These are phyloP conservation scores for Psittacula echo DNA, from an alignment of 2,797 vertebrate species.

Conservation along the genomic window DNA sequence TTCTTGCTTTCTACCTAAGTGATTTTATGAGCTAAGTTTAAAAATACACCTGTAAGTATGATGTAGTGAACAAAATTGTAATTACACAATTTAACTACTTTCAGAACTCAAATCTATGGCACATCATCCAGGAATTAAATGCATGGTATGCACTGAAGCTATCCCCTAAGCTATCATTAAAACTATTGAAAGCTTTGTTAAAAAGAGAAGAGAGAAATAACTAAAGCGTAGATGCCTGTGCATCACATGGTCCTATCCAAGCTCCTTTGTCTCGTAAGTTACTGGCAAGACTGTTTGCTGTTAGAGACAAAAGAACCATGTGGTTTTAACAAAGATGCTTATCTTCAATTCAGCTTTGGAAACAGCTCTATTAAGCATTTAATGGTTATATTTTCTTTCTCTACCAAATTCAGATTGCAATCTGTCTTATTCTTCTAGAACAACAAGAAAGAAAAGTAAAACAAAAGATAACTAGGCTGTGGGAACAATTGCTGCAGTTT, in stretches of 20 bases:
- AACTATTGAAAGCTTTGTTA: background rate
- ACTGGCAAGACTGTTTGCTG: background rate
- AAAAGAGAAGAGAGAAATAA: background rate
- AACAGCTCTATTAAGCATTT: background rate
- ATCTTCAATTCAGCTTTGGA: conserved; percentile 31
- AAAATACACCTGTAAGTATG: background rate
- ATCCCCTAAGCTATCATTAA: background rate
- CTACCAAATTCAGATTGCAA: conserved; percentile 41
- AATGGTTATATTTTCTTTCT: conserved; percentile 21
- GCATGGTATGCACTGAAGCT: background rate
- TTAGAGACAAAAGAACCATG: conserved; percentile 8
- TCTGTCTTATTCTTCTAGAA: conserved; percentile 31
- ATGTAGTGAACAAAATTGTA: background rate
- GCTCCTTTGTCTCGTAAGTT: background rate
- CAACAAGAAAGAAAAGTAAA: background rate
- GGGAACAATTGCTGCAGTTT: conserved; percentile 2
- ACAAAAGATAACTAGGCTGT: background rate
- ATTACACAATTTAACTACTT: background rate
- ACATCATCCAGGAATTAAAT: background rate
- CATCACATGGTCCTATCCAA: background rate
- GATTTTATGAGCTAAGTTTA: background rate
- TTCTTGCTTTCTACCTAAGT: background rate
- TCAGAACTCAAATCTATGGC: background rate
- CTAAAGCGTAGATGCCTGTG: background rate
- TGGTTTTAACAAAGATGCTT: conserved; percentile 26